These are phyloP conservation scores for Epiblema foenella DNA, from an alignment of 2,888 invertebrate species.

Conservation along the genomic window DNA sequence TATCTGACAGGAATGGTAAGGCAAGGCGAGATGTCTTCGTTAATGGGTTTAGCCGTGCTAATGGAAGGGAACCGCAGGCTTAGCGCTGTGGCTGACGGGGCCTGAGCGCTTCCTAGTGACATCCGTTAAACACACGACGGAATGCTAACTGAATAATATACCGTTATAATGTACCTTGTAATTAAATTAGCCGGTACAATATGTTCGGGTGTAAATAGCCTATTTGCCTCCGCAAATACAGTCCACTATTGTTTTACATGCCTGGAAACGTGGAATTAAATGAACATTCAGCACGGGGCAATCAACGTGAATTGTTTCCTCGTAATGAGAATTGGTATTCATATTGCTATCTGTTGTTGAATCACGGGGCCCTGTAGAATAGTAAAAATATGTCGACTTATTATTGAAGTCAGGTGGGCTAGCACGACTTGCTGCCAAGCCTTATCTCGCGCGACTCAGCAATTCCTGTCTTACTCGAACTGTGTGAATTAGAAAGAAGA, in stretches of 20 bases:
- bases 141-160: constrained; percentile 52
- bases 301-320: constrained; percentile 26
- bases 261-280: constrained; percentile 26
- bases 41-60: constrained; percentile 75
- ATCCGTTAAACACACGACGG: constrained; percentile 50
- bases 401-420: no score
- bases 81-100: constrained; percentile 68
- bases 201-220: constrained; percentile 24
- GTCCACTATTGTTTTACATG: constrained; percentile 34
- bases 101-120: constrained; percentile 62
- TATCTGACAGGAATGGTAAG: constrained; percentile 42
- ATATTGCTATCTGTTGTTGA: neutral
- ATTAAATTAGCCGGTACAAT: constrained; percentile 28
- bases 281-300: constrained; percentile 18
- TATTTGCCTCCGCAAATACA: constrained; percentile 32
- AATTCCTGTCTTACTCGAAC: no score
- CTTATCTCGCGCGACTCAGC: no score
- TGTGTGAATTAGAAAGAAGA: no score
- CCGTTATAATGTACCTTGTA: constrained; percentile 39
- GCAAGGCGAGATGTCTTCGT: constrained; percentile 59
- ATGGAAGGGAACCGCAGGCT: constrained; percentile 76
- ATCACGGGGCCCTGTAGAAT: neutral
- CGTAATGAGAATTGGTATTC: constrained; percentile 10
- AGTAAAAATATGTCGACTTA: neutral
- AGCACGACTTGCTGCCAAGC: no score